Conservation (phyloP, 2,797 vertebrate species). For the Menidia menidia region DNA sequence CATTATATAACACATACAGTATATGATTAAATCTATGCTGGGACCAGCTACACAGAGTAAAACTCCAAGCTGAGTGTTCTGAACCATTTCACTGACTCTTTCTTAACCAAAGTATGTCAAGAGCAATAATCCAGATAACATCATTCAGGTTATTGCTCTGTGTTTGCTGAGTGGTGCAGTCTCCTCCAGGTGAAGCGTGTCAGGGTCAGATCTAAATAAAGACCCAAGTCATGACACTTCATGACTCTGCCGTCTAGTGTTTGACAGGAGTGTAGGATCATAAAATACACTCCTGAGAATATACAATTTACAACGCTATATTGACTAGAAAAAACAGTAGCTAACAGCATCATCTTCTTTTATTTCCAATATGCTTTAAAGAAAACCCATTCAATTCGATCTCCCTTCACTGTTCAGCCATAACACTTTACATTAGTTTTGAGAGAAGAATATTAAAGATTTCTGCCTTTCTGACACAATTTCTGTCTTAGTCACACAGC, state of each 20-base stretch:
- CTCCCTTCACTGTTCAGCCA: too few relatives aligned
- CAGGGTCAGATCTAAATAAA: neutral
- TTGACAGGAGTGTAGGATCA: neutral
- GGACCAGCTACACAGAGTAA: conserved; percentile 1
- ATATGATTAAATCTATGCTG: neutral
- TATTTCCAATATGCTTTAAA: neutral
- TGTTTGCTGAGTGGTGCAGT: neutral
- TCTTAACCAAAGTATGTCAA: neutral
- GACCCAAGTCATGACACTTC: neutral
- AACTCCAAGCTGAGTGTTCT: neutral
- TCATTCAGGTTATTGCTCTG: neutral
- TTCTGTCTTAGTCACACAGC: too few relatives aligned
- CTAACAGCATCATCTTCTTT: neutral
- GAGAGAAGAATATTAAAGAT: too few relatives aligned
- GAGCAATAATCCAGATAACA: neutral
- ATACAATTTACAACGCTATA: too few relatives aligned
- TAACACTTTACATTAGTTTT: too few relatives aligned
- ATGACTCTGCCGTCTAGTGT: neutral
- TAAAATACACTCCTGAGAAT: neutral
- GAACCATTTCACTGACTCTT: neutral
- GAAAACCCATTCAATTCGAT: neutral
- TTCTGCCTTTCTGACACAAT: too few relatives aligned
- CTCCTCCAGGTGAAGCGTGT: neutral
- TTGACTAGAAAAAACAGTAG: neutral
- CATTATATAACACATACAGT: neutral